These are phyloP conservation scores for Lasiurus cinereus DNA, from an alignment of 2,113 vertebrate species.

Conservation along the genomic window DNA sequence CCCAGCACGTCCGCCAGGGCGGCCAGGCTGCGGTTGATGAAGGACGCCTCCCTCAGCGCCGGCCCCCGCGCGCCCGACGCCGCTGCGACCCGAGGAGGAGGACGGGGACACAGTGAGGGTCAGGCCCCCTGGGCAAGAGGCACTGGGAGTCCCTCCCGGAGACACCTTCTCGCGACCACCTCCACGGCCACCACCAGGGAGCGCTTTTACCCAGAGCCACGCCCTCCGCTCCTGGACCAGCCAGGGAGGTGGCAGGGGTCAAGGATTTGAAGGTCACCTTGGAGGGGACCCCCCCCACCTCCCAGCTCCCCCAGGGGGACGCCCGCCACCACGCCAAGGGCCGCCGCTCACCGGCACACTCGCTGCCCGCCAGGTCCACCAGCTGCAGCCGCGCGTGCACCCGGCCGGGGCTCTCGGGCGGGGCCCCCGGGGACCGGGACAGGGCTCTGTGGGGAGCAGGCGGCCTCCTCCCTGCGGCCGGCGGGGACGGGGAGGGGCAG, in stretches of 20 bases:
- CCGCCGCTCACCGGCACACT: constrained; percentile 88
- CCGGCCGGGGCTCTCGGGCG: background rate
- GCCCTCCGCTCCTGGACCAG: background rate
- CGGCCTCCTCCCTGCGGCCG: background rate
- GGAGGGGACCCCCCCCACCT: background rate
- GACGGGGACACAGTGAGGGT: accelerated
- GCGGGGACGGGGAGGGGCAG: constrained; percentile 40
- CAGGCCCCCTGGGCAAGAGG: accelerated
- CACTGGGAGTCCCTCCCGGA: background rate
- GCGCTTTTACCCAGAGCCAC: background rate
- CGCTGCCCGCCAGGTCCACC: constrained; percentile 93
- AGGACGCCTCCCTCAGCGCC: constrained; percentile 90
- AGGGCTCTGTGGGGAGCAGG: background rate
- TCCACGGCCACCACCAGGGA: accelerated
- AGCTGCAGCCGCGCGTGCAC: constrained; percentile 90
- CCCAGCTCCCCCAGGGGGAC: background rate
- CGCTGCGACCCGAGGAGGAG: constrained; percentile 76
- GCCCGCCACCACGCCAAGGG: accelerated
- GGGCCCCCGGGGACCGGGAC: background rate
- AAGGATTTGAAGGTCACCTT: background rate
- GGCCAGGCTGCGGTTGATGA: constrained; percentile 92
- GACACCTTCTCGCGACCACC: accelerated
- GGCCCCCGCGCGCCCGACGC: constrained; percentile 90
- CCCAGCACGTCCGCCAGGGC: constrained; percentile 92
- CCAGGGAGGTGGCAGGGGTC: accelerated